Evolutionary conservation across 2,797 vertebrate genomes (phyloP).

Genomic region (Melanotaenia nigrans): DNA sequence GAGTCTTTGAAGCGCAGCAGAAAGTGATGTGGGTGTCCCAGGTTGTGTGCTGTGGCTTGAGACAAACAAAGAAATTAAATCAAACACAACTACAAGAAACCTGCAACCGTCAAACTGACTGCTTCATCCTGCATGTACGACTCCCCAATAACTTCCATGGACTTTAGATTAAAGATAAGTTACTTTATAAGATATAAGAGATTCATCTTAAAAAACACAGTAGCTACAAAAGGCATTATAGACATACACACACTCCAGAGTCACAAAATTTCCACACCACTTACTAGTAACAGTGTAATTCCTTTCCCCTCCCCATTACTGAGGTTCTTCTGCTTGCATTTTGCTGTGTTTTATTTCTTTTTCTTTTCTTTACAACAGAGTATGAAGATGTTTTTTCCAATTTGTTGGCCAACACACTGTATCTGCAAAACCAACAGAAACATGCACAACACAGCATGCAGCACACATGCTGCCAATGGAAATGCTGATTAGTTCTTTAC

Average conservation of each 20-base stretch:
- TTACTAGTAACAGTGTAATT: background rate
- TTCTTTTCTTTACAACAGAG: too few species aligned
- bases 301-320: background rate
- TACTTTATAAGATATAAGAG: background rate
- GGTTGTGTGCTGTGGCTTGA: slow-evolving; percentile 41
- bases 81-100: slow-evolving; percentile 31
- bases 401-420: background rate
- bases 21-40: slow-evolving; percentile 35
- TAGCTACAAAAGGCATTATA: background rate
- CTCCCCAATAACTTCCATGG: background rate
- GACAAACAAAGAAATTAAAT: slow-evolving; percentile 19
- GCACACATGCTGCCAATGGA: too few species aligned
- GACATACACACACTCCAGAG: background rate
- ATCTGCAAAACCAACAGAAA: background rate
- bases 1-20: slow-evolving; percentile 57
- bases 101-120: background rate
- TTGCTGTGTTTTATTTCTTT: too few species aligned
- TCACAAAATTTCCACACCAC: background rate
- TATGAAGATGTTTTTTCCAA: background rate
- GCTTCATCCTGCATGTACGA: background rate
- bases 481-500: too few species aligned
- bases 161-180: background rate
- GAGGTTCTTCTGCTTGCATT: background rate
- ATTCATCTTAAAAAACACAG: background rate
- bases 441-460: too few species aligned